A percentile compares a stretch with the other conserved stretches of the same genome.
These are phyloP conservation scores for Macrosoma leucophasiata DNA, from an alignment of 2,888 invertebrate species.

Conservation along the genomic window DNA sequence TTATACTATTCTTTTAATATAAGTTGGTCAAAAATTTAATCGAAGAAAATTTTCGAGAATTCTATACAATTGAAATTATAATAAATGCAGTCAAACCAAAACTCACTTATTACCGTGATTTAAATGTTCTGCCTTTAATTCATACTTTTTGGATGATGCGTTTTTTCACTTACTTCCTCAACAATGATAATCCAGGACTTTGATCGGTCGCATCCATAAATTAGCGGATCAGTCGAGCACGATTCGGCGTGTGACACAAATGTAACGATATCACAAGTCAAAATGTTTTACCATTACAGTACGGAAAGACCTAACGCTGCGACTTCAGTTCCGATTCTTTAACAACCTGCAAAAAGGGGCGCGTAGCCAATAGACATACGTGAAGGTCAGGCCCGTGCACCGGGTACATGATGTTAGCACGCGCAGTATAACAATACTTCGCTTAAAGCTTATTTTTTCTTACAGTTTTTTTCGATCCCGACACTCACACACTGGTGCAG, in stretches of 20 bases:
- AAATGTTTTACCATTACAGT: constrained; percentile 82
- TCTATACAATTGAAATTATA: no score
- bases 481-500: constrained; percentile 52
- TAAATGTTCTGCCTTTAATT: no score
- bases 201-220: constrained; percentile 14
- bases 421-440: constrained; percentile 63
- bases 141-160: no score
- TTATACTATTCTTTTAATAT: not conserved
- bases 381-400: constrained; percentile 56
- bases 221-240: constrained; percentile 14
- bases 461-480: constrained; percentile 52
- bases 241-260: constrained; percentile 20
- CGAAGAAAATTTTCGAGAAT: no score
- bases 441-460: constrained; percentile 60
- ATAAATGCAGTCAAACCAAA: no score
- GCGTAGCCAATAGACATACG: constrained; percentile 83
- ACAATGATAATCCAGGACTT: no score
- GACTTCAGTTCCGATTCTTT: constrained; percentile 97
- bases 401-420: constrained; percentile 57
- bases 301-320: constrained; percentile 97
- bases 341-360: constrained; percentile 92
- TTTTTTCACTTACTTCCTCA: no score
- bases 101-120: no score
- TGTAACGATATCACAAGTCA: constrained; percentile 48
- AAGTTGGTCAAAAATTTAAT: no score